Base-by-base conservation (phyloP, 2,113 vertebrate species). In the Felis catus region DNA sequence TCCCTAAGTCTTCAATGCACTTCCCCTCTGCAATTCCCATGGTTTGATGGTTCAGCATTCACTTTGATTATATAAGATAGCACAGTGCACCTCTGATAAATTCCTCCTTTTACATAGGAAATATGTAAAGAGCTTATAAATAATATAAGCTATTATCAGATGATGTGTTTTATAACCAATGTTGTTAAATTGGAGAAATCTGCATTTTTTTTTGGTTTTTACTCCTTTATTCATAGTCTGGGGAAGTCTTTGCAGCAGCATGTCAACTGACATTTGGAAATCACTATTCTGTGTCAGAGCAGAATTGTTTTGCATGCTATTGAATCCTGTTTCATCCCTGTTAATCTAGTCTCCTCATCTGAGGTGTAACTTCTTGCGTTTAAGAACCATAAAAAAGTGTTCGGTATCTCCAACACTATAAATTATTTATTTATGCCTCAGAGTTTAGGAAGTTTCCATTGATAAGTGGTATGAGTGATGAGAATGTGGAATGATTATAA, bases 361-460 rank as follows among this genome's bases (percentile, higher is more conserved):
- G 61, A 74, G 16, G 58, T 92, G 27, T 70, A 73, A 87, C 3
- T 41, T 94, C 36, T 78, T 86, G 10, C 68, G n/a, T 68, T 97
- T 27, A 71, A 31, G 25, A 87, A 58, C 80, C 71, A 74, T 66
- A 36, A 48, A 65, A 93, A 91, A 73, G 15, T 61, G 7, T 25
- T 78, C 10, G 86, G 4, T 68, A 65, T 61, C 18, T 45, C 53
- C 53, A 61, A 27, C 10, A 48, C 66, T 48, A 58, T 63, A 71
- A 31, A 58, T 93, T 65, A 66, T 61, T 89, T 85, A 39, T 89
- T 78, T 96, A 92, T 82, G 36, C 18, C 68, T 92, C 55, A 82
- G 70, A 48, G 33, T 65, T 61, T 66, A 31, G 33, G 66, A 58
- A 71, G 27, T 81, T 86, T 71, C 53, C 27, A 51, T 55, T 51